Evolutionary conservation across 2,113 vertebrate genomes (phyloP).

Genomic region (Oncorhynchus tshawytscha): DNA sequence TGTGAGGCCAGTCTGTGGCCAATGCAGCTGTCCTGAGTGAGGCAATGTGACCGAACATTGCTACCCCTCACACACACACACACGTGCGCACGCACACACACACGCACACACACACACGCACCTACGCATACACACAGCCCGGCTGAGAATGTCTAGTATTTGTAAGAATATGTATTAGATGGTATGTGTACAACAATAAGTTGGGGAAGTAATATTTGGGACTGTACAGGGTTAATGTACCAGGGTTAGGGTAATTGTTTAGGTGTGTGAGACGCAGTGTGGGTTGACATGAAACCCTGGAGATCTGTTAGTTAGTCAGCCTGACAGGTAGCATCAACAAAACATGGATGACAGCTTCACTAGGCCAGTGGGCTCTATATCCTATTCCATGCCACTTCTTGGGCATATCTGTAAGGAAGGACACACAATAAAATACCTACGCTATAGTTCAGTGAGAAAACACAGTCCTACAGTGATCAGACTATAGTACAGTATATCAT

Average conservation of each 20-base stretch:
- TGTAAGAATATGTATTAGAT: not conserved
- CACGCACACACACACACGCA: not conserved
- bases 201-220: not conserved
- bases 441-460: no score
- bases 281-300: slow-evolving; percentile 46
- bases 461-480: no score
- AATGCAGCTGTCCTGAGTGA: slow-evolving; percentile 36
- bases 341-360: not conserved
- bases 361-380: slow-evolving; percentile 1
- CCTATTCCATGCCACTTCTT: no score
- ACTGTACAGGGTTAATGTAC: not conserved
- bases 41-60: not conserved
- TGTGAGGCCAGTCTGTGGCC: slow-evolving; percentile 9
- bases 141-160: not conserved
- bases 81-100: slow-evolving; percentile 12
- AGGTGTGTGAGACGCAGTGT: slow-evolving; percentile 38
- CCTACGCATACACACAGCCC: not conserved
- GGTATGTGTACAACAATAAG: not conserved
- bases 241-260: not conserved
- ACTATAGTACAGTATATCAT: not conserved
- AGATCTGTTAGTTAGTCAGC: slow-evolving; percentile 57
- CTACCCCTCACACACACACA: not conserved
- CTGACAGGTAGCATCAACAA: slow-evolving; percentile 17
- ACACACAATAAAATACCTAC: no score
- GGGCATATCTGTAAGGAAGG: no score